A percentile compares a stretch with the other conserved stretches of the same genome.
These are phyloP conservation scores for Brienomyrus brachyistius DNA, from an alignment of 2,113 vertebrate species.

Conservation along the genomic window DNA sequence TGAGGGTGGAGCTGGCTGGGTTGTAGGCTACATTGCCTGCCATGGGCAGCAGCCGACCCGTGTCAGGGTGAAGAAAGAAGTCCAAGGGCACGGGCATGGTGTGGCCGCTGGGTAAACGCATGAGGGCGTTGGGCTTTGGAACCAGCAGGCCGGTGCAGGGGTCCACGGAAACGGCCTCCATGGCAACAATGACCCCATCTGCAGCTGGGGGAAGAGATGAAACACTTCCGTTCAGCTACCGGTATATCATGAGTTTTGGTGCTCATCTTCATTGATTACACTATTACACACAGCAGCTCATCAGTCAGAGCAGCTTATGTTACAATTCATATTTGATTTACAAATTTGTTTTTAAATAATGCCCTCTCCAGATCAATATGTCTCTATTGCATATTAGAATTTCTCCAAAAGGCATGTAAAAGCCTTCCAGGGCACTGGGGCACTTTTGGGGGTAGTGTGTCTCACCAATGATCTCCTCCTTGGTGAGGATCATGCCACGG, in stretches of 20 bases:
- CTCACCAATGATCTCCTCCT: constrained; percentile 65
- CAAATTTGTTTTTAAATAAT: not conserved
- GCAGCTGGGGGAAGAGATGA: constrained; percentile 43
- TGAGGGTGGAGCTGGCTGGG: constrained; percentile 55
- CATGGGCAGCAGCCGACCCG: constrained; percentile 65
- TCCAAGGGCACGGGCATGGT: constrained; percentile 57
- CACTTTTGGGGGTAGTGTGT: not conserved
- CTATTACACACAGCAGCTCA: not conserved
- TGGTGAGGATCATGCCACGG: constrained; percentile 53
- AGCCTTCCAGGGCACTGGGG: not conserved
- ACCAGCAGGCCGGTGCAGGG: constrained; percentile 59
- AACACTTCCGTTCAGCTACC: not conserved
- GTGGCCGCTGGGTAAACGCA: constrained; percentile 62
- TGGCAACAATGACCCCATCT: constrained; percentile 42
- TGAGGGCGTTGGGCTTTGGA: constrained; percentile 54
- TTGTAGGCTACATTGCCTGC: constrained; percentile 73
- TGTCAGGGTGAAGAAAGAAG: constrained; percentile 73
- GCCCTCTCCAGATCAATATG: not conserved
- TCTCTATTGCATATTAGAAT: not conserved
- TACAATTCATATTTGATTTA: not conserved
- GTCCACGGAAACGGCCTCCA: constrained; percentile 48
- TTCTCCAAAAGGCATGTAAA: not conserved
- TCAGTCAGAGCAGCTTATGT: not conserved
- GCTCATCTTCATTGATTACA: not conserved
- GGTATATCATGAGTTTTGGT: not conserved